A percentile compares a stretch with the other conserved stretches of the same genome.
Evolutionary conservation across 2,113 vertebrate genomes (phyloP).

Genomic region (Hemicordylus capensis): DNA sequence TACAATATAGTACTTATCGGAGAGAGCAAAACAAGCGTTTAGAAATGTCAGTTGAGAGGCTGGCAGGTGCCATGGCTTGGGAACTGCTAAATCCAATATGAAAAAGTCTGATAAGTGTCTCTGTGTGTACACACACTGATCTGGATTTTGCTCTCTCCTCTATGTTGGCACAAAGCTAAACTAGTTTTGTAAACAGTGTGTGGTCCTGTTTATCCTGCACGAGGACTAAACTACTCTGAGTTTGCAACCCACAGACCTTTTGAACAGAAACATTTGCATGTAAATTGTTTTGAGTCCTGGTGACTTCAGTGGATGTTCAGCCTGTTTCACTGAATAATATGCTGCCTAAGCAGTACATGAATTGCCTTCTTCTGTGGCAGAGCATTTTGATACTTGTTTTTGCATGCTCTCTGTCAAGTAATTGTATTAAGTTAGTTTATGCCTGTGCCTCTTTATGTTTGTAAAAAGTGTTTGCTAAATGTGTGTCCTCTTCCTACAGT

Average conservation of each 20-base stretch:
- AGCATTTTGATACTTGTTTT: background rate
- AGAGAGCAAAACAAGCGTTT: background rate
- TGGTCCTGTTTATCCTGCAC: background rate
- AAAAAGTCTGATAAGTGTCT: background rate
- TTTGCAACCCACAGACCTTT: constrained; percentile 1
- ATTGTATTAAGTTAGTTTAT: background rate
- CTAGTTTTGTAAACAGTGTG: background rate
- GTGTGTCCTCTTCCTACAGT: background rate
- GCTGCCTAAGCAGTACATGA: background rate
- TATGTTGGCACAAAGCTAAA: background rate
- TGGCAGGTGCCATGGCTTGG: constrained; percentile 37
- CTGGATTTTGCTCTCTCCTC: background rate
- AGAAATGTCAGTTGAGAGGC: constrained; percentile 7
- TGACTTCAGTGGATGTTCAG: background rate
- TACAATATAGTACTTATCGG: background rate
- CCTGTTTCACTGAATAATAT: background rate
- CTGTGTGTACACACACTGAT: background rate
- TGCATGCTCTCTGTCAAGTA: background rate
- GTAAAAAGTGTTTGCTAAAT: background rate
- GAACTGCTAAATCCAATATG: background rate
- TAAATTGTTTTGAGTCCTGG: background rate
- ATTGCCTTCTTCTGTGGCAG: background rate
- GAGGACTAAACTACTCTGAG: background rate
- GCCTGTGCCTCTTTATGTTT: background rate
- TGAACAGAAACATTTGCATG: constrained; percentile 1